Evolutionary conservation across 2,888 invertebrate genomes (phyloP).

Genomic region (Chrysodeixis includens): DNA sequence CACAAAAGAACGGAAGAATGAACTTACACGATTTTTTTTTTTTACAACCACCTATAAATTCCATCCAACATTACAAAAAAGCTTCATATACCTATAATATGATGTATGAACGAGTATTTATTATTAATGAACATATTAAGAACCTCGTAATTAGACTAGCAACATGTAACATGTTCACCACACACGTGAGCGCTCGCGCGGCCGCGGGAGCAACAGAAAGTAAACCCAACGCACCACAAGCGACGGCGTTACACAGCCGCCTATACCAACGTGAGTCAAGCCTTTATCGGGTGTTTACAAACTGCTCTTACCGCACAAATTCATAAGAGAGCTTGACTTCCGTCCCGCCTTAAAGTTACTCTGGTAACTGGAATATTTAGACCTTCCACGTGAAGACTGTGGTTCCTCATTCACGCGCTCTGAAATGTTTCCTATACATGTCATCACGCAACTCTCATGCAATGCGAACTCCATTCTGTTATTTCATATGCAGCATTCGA

Average conservation of each 20-base stretch:
- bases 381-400: constrained; percentile 94
- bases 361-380: constrained; percentile 95
- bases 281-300: constrained; percentile 78
- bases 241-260: constrained; percentile 69
- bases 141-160: no score
- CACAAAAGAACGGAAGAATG: no score
- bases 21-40: no score
- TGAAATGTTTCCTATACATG: constrained; percentile 91
- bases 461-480: constrained; percentile 62
- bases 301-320: constrained; percentile 96
- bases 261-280: constrained; percentile 80
- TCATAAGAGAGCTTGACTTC: constrained; percentile 98
- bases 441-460: constrained; percentile 79
- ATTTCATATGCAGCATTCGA: constrained; percentile 48
- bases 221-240: constrained; percentile 85
- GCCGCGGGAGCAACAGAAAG: constrained; percentile 75
- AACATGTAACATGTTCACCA: constrained; percentile 29
- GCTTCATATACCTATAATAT: no score
- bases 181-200: constrained; percentile 49
- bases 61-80: no score
- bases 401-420: constrained; percentile 94
- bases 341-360: constrained; percentile 95
- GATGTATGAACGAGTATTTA: no score
- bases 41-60: no score
- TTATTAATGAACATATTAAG: no score